Conservation (phyloP, 2,888 invertebrate genomes). For the Gari tellinella region DNA sequence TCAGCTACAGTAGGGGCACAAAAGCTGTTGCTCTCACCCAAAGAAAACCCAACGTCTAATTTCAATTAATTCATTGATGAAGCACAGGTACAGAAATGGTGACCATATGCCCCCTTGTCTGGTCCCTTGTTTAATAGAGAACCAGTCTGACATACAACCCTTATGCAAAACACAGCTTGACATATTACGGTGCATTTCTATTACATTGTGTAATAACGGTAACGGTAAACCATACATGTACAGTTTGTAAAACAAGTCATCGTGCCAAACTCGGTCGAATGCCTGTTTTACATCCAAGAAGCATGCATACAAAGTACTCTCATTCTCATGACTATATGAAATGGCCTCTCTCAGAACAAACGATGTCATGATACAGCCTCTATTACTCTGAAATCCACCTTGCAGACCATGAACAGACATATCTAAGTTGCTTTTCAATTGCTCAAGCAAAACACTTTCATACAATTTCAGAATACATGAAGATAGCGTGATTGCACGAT, state of each 20-base stretch:
- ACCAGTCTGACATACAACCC: neutral
- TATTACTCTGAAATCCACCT: no score
- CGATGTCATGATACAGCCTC: no score
- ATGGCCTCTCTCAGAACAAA: no score
- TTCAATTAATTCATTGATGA: no score
- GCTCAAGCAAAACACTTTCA: no score
- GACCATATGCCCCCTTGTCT: slow-evolving; percentile 2
- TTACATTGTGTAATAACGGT: neutral
- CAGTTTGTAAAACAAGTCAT: slow-evolving; percentile 15
- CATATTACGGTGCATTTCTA: neutral
- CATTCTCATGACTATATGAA: slow-evolving; percentile 6
- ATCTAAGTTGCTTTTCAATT: no score
- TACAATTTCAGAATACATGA: no score
- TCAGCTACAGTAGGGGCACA: slow-evolving; percentile 1
- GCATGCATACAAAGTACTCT: slow-evolving; percentile 2
- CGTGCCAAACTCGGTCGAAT: slow-evolving; percentile 13
- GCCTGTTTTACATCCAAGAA: slow-evolving; percentile 13
- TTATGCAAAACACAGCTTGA: slow-evolving; percentile 4
- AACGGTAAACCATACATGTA: neutral
- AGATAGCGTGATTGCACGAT: slow-evolving; percentile 17
- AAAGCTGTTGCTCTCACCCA: neutral
- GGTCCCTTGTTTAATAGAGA: slow-evolving; percentile 1
- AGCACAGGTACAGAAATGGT: slow-evolving; percentile 8
- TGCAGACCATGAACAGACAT: neutral
- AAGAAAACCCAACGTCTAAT: neutral